Percentiles rank a stretch among this genome's conserved stretches.
Conservation (phyloP, 2,797 vertebrate genomes). For the Macropus fuliginosus region DNA sequence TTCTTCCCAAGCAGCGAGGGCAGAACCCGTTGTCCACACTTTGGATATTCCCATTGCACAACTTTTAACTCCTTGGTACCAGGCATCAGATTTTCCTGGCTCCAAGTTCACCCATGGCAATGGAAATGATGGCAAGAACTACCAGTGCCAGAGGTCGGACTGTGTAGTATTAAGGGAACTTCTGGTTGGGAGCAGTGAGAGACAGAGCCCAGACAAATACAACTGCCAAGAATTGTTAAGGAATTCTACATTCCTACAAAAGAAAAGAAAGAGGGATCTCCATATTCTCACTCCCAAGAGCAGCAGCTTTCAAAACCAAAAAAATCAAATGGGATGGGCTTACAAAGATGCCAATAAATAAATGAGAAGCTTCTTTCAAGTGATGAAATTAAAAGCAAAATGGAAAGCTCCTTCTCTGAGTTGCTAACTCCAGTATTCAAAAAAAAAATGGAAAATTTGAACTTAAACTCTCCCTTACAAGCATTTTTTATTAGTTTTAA, state of each 20-base stretch:
- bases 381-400: neutral
- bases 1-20: neutral
- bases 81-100: neutral
- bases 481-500: neutral
- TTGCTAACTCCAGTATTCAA: neutral
- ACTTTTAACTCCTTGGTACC: conserved; percentile 33
- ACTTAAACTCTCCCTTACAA: neutral
- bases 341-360: neutral
- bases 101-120: neutral
- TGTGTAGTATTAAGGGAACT: neutral
- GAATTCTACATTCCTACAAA: neutral
- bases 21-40: neutral
- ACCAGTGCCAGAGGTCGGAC: neutral
- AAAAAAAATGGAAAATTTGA: neutral
- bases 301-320: neutral
- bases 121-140: conserved; percentile 18
- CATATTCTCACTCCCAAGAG: neutral
- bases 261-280: neutral
- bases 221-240: conserved; percentile 19
- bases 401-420: neutral
- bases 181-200: neutral
- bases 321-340: neutral
- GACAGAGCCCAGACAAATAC: neutral
- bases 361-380: neutral
- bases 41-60: neutral